Base-by-base conservation (phyloP, 2,113 vertebrate genomes). In the Balaeniceps rex region DNA sequence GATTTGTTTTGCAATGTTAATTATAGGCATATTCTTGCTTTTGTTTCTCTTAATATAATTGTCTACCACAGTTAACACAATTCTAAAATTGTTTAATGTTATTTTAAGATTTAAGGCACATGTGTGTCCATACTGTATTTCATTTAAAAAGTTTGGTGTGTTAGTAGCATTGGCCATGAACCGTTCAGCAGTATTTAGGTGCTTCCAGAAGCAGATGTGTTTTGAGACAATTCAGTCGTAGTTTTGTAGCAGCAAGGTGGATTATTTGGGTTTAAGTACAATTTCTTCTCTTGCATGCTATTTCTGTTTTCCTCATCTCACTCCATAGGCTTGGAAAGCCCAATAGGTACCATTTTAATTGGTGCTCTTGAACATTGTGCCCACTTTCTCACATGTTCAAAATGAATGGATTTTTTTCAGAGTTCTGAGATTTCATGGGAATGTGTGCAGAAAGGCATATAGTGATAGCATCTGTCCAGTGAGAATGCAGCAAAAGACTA, bases 401-500 rank as follows among this genome's bases (percentile, higher is more conserved):
- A 89, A 90, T 64, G 38, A 68, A 94, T 82, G 87, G 64, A 25
- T 23, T 51, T 75, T 75, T 66, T 58, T 60, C 46, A 33, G 70
- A 55, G 51, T 68, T 94, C 42, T 96, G 92, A 91, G 92, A 23
- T 68, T 68, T 95, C 65, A 84, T 90, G 92, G 84, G 84, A 66
- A 5, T 6, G 31, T 4, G 16, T 49, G 94, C 81, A 85, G 74
- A 42, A 83, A 78, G 81, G 74, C 94, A 26, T 29, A 31, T 1
- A 46, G 81, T 9, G 92, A 26, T 33, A 85, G 89, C 95, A 96
- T 84, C 96, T 95, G 92, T 94, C 77, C 69, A 46, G 58, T 3
- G 47, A 83, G 90, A 70, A 55, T 13, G 46, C 69, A 65, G 74
- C 54, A 7, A 14, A 58, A 61, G 58, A 12, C 44, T 58, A 19